phyloP scores from a whole-genome alignment of 2,113 vertebrate species.

The Ivindomyrus marchei region DNA sequence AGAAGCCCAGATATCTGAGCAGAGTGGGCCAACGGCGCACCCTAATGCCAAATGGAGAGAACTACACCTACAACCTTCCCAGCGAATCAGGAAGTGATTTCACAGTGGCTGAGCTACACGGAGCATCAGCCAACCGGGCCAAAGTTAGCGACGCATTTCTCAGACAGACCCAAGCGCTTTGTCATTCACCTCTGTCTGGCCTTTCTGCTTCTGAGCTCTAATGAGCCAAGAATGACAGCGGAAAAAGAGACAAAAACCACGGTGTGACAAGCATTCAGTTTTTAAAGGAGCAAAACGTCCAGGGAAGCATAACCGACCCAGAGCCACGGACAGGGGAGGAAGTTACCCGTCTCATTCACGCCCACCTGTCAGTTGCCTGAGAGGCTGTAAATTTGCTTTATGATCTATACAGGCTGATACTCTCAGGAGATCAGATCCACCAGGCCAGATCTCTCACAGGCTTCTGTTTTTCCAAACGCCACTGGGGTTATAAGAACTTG shows the following conservation, averaged over 20 bases:
- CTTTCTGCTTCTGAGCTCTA: not conserved
- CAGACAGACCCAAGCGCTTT: not conserved
- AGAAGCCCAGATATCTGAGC: slow-evolving; percentile 8
- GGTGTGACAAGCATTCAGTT: not conserved
- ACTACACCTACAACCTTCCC: slow-evolving; percentile 27
- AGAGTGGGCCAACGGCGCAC: slow-evolving; percentile 45
- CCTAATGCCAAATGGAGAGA: slow-evolving; percentile 46
- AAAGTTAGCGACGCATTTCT: not conserved
- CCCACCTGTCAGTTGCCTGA: not conserved
- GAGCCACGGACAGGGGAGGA: not conserved
- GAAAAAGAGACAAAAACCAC: not conserved
- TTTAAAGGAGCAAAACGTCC: not conserved
- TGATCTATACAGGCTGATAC: not conserved
- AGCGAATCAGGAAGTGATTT: not conserved
- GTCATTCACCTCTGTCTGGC: not conserved
- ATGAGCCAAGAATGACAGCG: not conserved
- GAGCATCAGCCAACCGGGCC: not conserved
- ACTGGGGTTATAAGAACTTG: not conserved
- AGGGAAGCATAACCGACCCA: not conserved
- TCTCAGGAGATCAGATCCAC: slow-evolving; percentile 7
- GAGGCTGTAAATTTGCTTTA: not conserved
- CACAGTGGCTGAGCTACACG: not conserved
- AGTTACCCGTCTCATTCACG: not conserved
- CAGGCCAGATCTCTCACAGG: not conserved
- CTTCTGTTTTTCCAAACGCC: not conserved